Evolutionary conservation across 1,140 invertebrate genomes (phyloP), one percentile per base, ranked within the genome.

Genomic region (Drosophila navojoa): DNA sequence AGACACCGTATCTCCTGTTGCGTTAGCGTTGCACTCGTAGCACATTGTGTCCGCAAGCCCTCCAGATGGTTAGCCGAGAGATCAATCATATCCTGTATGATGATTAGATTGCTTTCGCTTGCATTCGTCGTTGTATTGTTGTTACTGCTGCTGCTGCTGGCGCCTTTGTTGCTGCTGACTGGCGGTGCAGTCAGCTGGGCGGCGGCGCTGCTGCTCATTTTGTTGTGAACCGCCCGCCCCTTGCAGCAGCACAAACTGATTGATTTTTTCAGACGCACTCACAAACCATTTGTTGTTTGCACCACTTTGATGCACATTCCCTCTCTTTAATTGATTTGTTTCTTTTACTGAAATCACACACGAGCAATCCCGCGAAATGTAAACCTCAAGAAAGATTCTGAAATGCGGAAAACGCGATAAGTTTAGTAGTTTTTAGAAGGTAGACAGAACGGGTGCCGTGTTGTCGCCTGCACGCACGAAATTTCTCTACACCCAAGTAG

Each of bases 1-100:
- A 98, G 93, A 55, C 96, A 97, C 76, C 97, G 94, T 87, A 99
- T 99, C 95, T 99, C 98, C 91, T 98, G 97, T 91, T 98, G 97
- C 44, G 98, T 99, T 72, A 99, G 94, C 92, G 97, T 97, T 49
- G 96, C 97, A 92, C 96, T 97, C 57, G 97, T 97, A 19, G 96
- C 96, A 93, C 98, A 99, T 94, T 97, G 96, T 57, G 97, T 98
- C 91, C 98, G 94, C 78, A 99, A 94, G 55, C 97, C 97, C 91
- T 98, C 96, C 81, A 99, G 95, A 92, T 97, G 95, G 93, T 97
- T 96, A 63, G 97, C 97, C 86, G 96, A 98, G 92, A 98, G 96
- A 94, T 98, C 97, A 93, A 99, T 99, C 96, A 98, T 98, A 79
- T 96, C 96, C 94, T 98, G 97, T 74, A 96, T 94, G 85, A 96